Evolutionary conservation across 2,888 invertebrate species (phyloP).

Genomic region (Dexiosoma caninum): DNA sequence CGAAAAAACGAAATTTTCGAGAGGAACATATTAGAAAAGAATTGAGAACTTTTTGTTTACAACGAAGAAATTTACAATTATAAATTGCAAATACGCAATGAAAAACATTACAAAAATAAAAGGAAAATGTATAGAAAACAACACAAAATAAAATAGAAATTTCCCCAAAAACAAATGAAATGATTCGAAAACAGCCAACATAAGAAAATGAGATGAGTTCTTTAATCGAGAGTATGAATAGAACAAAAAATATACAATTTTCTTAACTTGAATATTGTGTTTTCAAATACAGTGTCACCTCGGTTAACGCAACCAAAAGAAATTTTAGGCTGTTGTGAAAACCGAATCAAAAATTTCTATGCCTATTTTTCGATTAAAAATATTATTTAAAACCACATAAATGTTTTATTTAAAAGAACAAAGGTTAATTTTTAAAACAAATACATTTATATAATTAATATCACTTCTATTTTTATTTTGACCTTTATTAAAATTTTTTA

Average conservation of each 20-base stretch:
- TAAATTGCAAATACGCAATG: constrained; percentile 47
- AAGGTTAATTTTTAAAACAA: no score
- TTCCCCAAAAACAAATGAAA: constrained; percentile 4
- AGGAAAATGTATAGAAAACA: not conserved
- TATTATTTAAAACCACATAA: no score
- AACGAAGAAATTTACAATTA: not conserved
- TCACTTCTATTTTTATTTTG: no score
- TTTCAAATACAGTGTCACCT: no score
- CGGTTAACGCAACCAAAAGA: no score
- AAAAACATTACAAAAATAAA: constrained; percentile 53
- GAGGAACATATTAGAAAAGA: not conserved
- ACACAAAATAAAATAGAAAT: not conserved
- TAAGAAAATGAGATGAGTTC: constrained; percentile 26
- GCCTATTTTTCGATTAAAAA: no score
- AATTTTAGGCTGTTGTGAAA: no score
- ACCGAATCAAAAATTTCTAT: no score
- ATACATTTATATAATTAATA: no score
- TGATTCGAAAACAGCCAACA: not conserved
- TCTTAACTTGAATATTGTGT: constrained; percentile 50
- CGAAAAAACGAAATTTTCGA: not conserved
- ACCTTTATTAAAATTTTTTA: no score
- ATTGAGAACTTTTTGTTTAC: constrained; percentile 44
- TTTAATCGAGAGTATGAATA: no score
- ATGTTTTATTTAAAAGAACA: no score
- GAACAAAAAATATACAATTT: constrained; percentile 6